Evolutionary conservation across 2,888 invertebrate species (phyloP).

Genomic region (Drosophila buzzatii): DNA sequence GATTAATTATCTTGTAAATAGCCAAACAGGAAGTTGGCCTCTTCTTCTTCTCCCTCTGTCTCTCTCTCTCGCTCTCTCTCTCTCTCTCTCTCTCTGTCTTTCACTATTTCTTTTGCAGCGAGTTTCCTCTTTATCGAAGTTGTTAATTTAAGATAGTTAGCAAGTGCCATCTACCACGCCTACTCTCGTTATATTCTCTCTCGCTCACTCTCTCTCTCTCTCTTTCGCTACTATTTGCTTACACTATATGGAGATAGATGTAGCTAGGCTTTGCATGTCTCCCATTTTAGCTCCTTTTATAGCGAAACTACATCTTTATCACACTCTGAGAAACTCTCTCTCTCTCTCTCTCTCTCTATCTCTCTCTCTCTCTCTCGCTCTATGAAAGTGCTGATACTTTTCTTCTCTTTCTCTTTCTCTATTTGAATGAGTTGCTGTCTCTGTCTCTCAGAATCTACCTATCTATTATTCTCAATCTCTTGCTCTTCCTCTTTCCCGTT

Average conservation of each 20-base stretch:
- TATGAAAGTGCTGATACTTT: background rate
- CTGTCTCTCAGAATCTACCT: background rate
- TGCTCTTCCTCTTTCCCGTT: too few species aligned
- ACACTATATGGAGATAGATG: background rate
- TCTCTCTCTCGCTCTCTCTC: background rate
- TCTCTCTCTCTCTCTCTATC: background rate
- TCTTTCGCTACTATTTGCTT: background rate
- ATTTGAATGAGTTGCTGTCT: background rate
- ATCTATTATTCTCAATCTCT: background rate
- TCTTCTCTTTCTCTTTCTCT: background rate
- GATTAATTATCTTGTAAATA: conserved; percentile 70
- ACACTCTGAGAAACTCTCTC: too few species aligned
- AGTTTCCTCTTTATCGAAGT: background rate
- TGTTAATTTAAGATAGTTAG: background rate
- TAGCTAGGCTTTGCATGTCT: too few species aligned
- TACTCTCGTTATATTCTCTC: background rate
- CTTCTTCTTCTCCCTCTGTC: background rate
- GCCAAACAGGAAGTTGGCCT: conserved; percentile 54
- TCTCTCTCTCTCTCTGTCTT: background rate
- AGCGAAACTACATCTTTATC: too few species aligned
- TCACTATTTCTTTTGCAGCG: background rate
- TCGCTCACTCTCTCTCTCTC: background rate
- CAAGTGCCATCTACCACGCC: background rate
- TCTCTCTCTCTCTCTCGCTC: background rate
- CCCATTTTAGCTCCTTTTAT: too few species aligned